Percentiles rank a stretch among this genome's conserved stretches.
These are phyloP conservation scores for Abrostola tripartita DNA, from an alignment of 2,888 invertebrate species.

Conservation along the genomic window DNA sequence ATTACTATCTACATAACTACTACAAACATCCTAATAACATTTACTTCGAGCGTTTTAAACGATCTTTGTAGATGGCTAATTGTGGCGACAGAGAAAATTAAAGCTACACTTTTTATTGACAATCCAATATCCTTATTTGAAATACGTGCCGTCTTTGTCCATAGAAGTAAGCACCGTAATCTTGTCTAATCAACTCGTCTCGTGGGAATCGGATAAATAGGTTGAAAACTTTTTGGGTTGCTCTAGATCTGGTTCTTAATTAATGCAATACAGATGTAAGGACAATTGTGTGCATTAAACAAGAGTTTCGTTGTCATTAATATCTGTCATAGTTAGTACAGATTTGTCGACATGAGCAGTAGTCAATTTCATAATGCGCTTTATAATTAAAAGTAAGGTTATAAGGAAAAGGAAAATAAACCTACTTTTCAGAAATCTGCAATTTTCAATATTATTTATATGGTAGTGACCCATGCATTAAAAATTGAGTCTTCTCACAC, in stretches of 20 bases:
- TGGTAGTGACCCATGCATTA: no score
- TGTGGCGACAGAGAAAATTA: neutral
- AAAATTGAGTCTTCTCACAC: no score
- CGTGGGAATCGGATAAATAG: slow-evolving; percentile 56
- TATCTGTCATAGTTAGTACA: slow-evolving; percentile 34
- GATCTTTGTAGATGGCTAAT: neutral
- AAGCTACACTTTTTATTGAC: slow-evolving; percentile 30
- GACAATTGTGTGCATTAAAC: slow-evolving; percentile 13
- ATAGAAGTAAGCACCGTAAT: slow-evolving; percentile 16
- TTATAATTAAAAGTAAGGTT: neutral
- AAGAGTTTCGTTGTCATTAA: slow-evolving; percentile 28
- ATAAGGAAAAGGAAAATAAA: neutral
- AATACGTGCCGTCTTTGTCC: slow-evolving; percentile 26
- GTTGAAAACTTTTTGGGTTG: slow-evolving; percentile 40
- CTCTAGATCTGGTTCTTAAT: slow-evolving; percentile 47
- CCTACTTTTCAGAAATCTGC: no score
- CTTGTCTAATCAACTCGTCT: slow-evolving; percentile 38
- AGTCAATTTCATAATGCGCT: neutral
- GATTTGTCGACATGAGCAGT: slow-evolving; percentile 27
- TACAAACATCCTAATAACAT: no score
- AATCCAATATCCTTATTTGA: slow-evolving; percentile 28
- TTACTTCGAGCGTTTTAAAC: no score
- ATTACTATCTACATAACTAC: no score
- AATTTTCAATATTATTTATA: no score
- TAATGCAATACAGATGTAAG: slow-evolving; percentile 53